These are phyloP conservation scores for Cebus imitator DNA, from an alignment of 2,113 vertebrate genomes.

Conservation along the genomic window DNA sequence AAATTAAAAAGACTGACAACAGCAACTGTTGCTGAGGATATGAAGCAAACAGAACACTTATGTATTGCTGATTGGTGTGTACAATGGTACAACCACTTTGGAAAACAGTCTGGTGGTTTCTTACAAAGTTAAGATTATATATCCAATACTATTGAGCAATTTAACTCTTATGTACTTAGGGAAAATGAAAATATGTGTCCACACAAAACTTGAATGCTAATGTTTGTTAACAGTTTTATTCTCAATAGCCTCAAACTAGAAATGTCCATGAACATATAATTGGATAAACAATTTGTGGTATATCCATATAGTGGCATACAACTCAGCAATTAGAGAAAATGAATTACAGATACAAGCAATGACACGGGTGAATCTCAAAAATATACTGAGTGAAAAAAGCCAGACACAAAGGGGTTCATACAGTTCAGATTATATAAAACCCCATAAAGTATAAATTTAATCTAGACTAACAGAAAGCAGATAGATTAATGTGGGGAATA, in stretches of 20 bases:
- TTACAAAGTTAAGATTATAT: not conserved
- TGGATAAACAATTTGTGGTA: not conserved
- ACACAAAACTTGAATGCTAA: not conserved
- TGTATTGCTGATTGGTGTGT: not conserved
- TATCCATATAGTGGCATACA: not conserved
- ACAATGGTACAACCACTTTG: not conserved
- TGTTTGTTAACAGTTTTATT: not conserved
- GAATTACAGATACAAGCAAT: not conserved
- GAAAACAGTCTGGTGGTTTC: not conserved
- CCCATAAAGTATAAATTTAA: not conserved
- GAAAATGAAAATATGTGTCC: not conserved
- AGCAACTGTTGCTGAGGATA: not conserved
- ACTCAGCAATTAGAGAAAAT: not conserved
- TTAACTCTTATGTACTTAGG: not conserved
- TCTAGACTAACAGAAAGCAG: not conserved
- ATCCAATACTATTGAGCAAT: not conserved
- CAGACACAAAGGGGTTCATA: not conserved
- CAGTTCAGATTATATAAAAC: not conserved
- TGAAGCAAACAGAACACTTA: not conserved
- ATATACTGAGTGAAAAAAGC: not conserved
- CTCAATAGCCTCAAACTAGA: not conserved
- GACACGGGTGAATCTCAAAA: not conserved
- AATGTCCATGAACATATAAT: not conserved
- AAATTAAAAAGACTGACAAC: not conserved
- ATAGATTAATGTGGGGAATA: not conserved